phyloP scores from a whole-genome alignment of 2,113 vertebrate species.

The Nestor notabilis region DNA sequence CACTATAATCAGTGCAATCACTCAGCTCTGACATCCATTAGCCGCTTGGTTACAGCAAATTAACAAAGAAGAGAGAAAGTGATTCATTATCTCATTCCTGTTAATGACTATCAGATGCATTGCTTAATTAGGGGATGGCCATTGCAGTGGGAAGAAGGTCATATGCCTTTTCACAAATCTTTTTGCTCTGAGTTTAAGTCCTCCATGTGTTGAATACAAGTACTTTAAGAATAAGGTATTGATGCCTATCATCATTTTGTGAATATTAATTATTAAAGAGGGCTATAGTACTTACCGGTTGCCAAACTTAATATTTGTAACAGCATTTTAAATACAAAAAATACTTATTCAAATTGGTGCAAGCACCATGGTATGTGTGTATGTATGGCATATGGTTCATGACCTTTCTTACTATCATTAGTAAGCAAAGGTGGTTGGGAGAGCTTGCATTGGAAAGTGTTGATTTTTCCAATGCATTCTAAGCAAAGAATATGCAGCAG shows the following conservation, averaged over 20 bases:
- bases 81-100: constrained; percentile 94
- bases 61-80: constrained; percentile 92
- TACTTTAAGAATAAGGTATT: constrained; percentile 54
- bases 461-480: background rate
- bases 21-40: constrained; percentile 96
- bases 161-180: constrained; percentile 84
- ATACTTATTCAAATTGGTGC: background rate
- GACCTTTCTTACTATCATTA: background rate
- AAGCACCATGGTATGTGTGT: background rate
- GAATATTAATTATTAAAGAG: constrained; percentile 40
- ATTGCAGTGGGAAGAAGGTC: constrained; percentile 87
- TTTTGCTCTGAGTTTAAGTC: constrained; percentile 73
- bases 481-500: background rate
- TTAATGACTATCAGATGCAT: constrained; percentile 97
- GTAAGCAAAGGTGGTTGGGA: background rate
- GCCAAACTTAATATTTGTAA: background rate
- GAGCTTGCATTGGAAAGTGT: background rate
- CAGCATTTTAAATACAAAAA: background rate
- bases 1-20: constrained; percentile 92
- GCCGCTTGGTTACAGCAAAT: constrained; percentile 93
- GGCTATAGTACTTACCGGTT: constrained; percentile 3
- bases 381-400: background rate
- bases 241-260: constrained; percentile 23
- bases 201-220: constrained; percentile 58
- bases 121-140: constrained; percentile 91